These are phyloP conservation scores for Mergus octosetaceus DNA, from an alignment of 2,797 vertebrate genomes.

Conservation along the genomic window DNA sequence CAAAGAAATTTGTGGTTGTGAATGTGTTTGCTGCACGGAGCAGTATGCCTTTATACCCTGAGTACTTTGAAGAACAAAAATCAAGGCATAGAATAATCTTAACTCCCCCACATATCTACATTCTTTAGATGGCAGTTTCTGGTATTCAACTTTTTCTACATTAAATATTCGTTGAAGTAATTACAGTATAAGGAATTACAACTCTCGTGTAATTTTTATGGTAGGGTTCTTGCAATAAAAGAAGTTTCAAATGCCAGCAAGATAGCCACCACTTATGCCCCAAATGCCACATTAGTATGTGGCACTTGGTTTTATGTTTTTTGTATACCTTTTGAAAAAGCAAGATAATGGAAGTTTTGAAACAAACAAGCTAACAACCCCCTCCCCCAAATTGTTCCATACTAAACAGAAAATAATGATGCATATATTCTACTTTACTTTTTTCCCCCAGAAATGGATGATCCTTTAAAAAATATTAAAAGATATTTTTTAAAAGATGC, in stretches of 20 bases:
- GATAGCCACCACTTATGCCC: neutral
- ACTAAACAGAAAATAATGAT: neutral
- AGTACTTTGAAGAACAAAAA: neutral
- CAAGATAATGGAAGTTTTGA: neutral
- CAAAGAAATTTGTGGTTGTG: neutral
- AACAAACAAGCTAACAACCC: neutral
- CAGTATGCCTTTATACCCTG: neutral
- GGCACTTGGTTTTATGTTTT: neutral
- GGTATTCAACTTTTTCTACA: neutral
- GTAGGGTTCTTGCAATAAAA: neutral
- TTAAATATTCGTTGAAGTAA: neutral
- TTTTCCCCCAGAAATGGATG: neutral
- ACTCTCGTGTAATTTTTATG: neutral
- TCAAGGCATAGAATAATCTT: neutral
- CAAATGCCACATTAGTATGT: neutral
- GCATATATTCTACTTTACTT: neutral
- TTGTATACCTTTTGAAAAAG: neutral
- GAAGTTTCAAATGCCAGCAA: neutral
- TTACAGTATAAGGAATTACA: neutral
- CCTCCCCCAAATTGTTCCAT: neutral
- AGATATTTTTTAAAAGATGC: neutral
- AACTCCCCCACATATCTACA: neutral
- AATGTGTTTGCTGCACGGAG: neutral
- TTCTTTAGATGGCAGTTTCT: neutral
- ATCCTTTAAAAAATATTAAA: too few relatives aligned